phyloP scores from a whole-genome alignment of 2,888 invertebrate species.

The Athalia cordata region DNA sequence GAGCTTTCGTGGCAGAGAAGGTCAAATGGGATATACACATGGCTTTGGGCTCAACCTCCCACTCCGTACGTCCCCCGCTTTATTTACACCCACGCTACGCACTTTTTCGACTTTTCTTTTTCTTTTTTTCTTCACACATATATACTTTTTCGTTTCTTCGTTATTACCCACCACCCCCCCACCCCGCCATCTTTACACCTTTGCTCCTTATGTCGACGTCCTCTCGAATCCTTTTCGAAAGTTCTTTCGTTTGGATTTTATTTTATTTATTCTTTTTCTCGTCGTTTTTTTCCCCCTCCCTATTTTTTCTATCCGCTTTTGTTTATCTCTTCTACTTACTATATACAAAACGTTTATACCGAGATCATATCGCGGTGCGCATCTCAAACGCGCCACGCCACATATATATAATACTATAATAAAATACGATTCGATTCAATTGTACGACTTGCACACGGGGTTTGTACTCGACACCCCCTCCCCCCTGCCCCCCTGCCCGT shows the following conservation, averaged over 20 bases:
- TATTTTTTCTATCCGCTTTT: too few relatives aligned
- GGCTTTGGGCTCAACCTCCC: constrained; percentile 7
- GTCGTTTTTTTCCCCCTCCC: too few relatives aligned
- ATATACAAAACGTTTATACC: too few relatives aligned
- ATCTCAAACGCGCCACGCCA: too few relatives aligned
- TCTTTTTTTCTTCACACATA: constrained; percentile 10
- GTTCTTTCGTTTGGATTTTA: not conserved
- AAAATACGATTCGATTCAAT: too few relatives aligned
- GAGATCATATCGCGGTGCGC: too few relatives aligned
- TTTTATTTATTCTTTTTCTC: not conserved
- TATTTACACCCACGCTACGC: constrained; percentile 35
- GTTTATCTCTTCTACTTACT: too few relatives aligned
- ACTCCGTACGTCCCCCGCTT: constrained; percentile 3
- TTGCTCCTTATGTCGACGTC: not conserved
- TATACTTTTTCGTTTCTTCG: constrained; percentile 5
- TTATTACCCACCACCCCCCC: constrained; percentile 23
- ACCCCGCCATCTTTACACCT: constrained; percentile 27
- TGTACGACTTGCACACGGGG: too few relatives aligned
- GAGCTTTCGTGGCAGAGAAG: constrained; percentile 32
- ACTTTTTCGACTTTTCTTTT: constrained; percentile 31
- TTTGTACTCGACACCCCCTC: too few relatives aligned
- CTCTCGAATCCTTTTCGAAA: constrained; percentile 43
- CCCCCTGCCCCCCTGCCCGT: too few relatives aligned
- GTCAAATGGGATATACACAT: not conserved
- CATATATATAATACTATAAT: too few relatives aligned